Percentiles rank a stretch among this genome's conserved stretches.
Evolutionary conservation across 2,888 invertebrate species (phyloP).

Genomic region (Axea sp.): DNA sequence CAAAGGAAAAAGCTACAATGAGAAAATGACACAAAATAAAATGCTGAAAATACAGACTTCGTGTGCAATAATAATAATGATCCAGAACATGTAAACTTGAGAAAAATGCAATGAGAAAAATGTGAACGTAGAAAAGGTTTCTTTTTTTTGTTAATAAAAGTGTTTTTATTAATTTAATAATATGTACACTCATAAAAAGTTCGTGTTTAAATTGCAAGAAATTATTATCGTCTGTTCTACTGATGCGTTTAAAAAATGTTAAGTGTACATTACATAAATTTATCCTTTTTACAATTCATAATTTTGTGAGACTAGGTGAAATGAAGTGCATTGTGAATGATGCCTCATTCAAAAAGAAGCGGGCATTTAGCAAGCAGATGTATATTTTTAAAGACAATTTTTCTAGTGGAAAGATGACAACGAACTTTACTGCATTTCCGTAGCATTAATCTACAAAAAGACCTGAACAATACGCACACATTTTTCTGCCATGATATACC

Average conservation of each 20-base stretch:
- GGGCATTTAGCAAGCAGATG: conserved; percentile 52
- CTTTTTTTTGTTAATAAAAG: too few species aligned
- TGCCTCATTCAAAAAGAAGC: conserved; percentile 33
- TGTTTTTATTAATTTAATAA: too few species aligned
- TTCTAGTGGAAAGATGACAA: conserved; percentile 41
- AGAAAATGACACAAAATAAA: conserved; percentile 39
- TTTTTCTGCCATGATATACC: conserved; percentile 31
- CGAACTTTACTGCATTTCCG: conserved; percentile 32
- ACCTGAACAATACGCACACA: conserved; percentile 36
- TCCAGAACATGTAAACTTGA: not conserved
- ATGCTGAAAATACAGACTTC: conserved; percentile 1
- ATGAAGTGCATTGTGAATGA: conserved; percentile 46
- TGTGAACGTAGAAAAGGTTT: too few species aligned
- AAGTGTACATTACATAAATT: conserved; percentile 26
- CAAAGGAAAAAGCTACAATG: conserved; percentile 22
- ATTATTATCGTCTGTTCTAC: not conserved
- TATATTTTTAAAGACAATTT: conserved; percentile 53
- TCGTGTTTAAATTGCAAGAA: too few species aligned
- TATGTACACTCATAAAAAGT: too few species aligned
- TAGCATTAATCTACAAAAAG: conserved; percentile 46
- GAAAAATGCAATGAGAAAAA: not conserved
- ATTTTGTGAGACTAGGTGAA: conserved; percentile 34
- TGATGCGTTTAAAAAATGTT: conserved; percentile 36
- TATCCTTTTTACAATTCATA: conserved; percentile 25
- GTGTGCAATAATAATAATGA: conserved; percentile 15